A percentile compares a stretch with the other conserved stretches of the same genome.
phyloP scores from a whole-genome alignment of 2,797 vertebrate species.

The Pangasius larnaudii region DNA sequence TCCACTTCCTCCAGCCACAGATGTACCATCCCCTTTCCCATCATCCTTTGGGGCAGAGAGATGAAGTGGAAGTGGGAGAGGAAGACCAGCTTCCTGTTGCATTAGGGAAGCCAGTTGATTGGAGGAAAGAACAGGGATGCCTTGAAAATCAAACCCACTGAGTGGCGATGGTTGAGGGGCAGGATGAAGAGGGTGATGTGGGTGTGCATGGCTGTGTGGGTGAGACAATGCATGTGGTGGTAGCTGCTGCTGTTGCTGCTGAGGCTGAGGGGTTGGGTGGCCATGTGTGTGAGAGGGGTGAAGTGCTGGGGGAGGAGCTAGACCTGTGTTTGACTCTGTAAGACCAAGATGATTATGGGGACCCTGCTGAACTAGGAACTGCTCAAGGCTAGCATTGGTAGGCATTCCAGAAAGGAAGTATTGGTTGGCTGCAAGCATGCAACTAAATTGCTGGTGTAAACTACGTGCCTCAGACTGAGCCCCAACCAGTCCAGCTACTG shows the following conservation, averaged over 20 bases:
- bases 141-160: slow-evolving; percentile 81
- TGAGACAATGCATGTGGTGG: slow-evolving; percentile 79
- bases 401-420: slow-evolving; percentile 83
- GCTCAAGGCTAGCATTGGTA: slow-evolving; percentile 81
- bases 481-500: slow-evolving; percentile 74
- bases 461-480: slow-evolving; percentile 80
- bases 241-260: slow-evolving; percentile 81
- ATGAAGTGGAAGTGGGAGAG: slow-evolving; percentile 82
- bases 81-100: slow-evolving; percentile 81
- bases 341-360: slow-evolving; percentile 79
- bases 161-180: slow-evolving; percentile 77
- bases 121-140: slow-evolving; percentile 82
- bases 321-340: slow-evolving; percentile 72
- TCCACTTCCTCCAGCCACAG: slow-evolving; percentile 66
- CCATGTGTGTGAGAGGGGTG: slow-evolving; percentile 77
- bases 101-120: slow-evolving; percentile 83
- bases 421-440: slow-evolving; percentile 84
- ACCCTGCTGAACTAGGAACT: slow-evolving; percentile 82
- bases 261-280: slow-evolving; percentile 73
- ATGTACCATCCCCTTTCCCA: slow-evolving; percentile 63
- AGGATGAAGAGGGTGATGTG: slow-evolving; percentile 81
- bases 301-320: slow-evolving; percentile 79
- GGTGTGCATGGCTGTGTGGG: slow-evolving; percentile 79
- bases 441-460: slow-evolving; percentile 85
- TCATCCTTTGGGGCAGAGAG: slow-evolving; percentile 81